phyloP scores from a whole-genome alignment of 1,140 invertebrate genomes.

The Drosophila funebris region DNA sequence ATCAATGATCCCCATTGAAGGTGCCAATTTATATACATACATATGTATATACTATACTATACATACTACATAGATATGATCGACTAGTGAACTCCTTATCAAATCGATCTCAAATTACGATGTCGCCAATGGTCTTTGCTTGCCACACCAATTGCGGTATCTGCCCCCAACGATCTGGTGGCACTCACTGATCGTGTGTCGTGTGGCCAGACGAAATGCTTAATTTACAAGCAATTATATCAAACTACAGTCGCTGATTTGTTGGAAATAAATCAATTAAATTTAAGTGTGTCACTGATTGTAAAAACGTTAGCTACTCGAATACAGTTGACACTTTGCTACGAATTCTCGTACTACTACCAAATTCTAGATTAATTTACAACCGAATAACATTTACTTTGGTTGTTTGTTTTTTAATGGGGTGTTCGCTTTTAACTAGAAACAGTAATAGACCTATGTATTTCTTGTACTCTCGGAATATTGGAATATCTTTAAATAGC shows the following conservation, averaged over 20 bases:
- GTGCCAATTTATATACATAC: background rate
- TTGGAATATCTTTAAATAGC: background rate
- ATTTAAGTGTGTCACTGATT: constrained; percentile 81
- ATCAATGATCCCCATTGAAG: background rate
- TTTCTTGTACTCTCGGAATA: background rate
- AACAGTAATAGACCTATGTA: too few species aligned
- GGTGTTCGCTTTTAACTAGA: constrained; percentile 9
- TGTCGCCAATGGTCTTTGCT: background rate
- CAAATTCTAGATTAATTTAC: constrained; percentile 39
- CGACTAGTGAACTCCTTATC: background rate
- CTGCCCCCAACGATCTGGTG: constrained; percentile 10
- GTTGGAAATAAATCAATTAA: constrained; percentile 81
- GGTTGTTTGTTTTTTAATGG: background rate
- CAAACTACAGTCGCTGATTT: constrained; percentile 73
- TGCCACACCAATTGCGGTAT: background rate
- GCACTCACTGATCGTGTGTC: constrained; percentile 25
- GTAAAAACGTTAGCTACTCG: constrained; percentile 32
- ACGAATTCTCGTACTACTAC: background rate
- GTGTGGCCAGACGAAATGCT: constrained; percentile 32
- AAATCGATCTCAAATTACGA: background rate
- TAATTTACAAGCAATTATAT: constrained; percentile 83
- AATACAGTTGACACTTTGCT: constrained; percentile 12
- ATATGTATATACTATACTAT: too few species aligned
- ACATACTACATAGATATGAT: too few species aligned
- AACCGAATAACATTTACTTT: constrained; percentile 23